Evolutionary conservation across 2,113 vertebrate species (phyloP).

Genomic region (Trinectes maculatus): DNA sequence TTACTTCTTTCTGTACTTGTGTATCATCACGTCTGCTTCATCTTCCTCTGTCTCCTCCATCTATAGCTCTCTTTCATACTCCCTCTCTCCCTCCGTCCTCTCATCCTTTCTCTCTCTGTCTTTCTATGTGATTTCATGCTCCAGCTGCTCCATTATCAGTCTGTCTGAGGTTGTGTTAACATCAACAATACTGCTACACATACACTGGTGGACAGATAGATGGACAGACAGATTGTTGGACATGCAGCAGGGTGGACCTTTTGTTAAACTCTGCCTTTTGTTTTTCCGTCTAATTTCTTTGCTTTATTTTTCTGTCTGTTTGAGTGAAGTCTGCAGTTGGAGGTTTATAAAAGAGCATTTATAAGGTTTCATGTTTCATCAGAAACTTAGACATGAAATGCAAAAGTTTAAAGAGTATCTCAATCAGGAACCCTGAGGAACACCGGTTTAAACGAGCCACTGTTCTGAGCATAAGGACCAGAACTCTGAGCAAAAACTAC

Average conservation of each 20-base stretch:
- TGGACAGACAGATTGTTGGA: neutral
- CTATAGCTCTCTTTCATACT: slow-evolving; percentile 10
- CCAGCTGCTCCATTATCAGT: slow-evolving; percentile 75
- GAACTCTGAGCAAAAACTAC: too few species aligned
- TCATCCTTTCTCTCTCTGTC: slow-evolving; percentile 29
- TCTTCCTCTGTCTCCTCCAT: slow-evolving; percentile 19
- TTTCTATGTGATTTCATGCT: slow-evolving; percentile 79
- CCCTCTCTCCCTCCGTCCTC: neutral
- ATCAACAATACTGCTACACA: slow-evolving; percentile 69
- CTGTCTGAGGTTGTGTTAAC: slow-evolving; percentile 74
- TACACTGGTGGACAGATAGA: slow-evolving; percentile 52
- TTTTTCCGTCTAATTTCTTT: too few species aligned
- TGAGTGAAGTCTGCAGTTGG: too few species aligned
- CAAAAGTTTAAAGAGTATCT: neutral
- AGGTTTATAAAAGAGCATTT: too few species aligned
- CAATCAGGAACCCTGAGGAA: slow-evolving; percentile 15
- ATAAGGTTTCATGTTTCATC: too few species aligned
- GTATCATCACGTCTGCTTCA: slow-evolving; percentile 22
- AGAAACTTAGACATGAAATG: too few species aligned
- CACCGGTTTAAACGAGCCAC: neutral
- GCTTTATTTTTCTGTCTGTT: too few species aligned
- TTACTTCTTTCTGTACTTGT: slow-evolving; percentile 26
- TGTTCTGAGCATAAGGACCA: too few species aligned
- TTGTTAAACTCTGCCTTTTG: too few species aligned
- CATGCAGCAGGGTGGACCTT: neutral